These are phyloP conservation scores for Drosophila sordidapex DNA, from an alignment of 2,888 invertebrate genomes.

Conservation along the genomic window DNA sequence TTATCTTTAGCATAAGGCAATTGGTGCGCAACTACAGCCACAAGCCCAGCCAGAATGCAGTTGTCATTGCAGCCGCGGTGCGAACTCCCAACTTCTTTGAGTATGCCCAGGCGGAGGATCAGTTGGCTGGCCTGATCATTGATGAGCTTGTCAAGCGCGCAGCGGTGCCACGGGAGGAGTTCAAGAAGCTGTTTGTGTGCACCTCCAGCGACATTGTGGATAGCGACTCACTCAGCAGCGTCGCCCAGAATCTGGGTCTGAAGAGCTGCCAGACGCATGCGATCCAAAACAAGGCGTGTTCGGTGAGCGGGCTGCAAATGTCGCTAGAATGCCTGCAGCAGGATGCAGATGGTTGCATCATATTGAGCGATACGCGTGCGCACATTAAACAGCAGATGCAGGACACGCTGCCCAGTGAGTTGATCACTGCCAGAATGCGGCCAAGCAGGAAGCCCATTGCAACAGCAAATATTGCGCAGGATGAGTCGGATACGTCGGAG, in stretches of 20 bases:
- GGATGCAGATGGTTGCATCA: constrained; percentile 41
- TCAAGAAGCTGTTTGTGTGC: constrained; percentile 95
- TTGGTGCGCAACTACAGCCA: constrained; percentile 33
- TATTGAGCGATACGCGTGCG: constrained; percentile 57
- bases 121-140: constrained; percentile 94
- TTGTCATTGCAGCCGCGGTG: constrained; percentile 95
- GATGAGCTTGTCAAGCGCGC: constrained; percentile 92
- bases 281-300: constrained; percentile 86
- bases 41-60: constrained; percentile 87
- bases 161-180: constrained; percentile 91
- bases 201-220: constrained; percentile 84
- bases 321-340: constrained; percentile 46
- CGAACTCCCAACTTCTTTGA: constrained; percentile 95
- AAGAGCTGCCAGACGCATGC: constrained; percentile 94
- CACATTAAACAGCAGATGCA: constrained; percentile 92
- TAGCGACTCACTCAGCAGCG: constrained; percentile 85
- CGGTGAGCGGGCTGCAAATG: constrained; percentile 48
- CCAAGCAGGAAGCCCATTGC: background rate
- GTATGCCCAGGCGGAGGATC: constrained; percentile 86
- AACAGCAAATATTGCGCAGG: too few relatives aligned
- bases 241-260: constrained; percentile 93
- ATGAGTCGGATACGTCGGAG: rapidly evolving
- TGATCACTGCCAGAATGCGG: constrained; percentile 16
- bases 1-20: constrained; percentile 29
- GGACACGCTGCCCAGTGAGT: constrained; percentile 88